Percentiles rank a stretch among this genome's conserved stretches.
phyloP scores from a whole-genome alignment of 2,888 invertebrate genomes.

The Drosophila subquinaria region DNA sequence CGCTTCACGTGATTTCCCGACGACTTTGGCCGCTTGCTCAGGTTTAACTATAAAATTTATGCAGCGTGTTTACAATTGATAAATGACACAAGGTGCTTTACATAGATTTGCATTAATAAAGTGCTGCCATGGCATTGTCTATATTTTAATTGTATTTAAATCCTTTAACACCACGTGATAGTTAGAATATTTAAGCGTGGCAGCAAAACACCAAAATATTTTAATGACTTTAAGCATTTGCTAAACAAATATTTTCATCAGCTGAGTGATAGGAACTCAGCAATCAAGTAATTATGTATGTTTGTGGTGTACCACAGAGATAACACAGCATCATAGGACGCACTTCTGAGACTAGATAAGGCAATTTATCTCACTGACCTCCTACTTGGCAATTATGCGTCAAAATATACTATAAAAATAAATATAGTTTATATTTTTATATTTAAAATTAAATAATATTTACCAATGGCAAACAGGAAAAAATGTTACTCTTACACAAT shows the following conservation, averaged over 20 bases:
- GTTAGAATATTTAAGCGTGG: conserved; percentile 18
- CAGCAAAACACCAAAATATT: neutral
- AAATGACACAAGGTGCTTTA: conserved; percentile 51
- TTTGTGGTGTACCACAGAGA: conserved; percentile 25
- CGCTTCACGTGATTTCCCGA: conserved; percentile 64
- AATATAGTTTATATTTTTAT: neutral
- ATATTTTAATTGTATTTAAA: conserved; percentile 36
- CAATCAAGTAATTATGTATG: conserved; percentile 11
- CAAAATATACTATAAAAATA: conserved; percentile 31
- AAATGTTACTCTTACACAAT: neutral
- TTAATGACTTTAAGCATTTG: conserved; percentile 6
- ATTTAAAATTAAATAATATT: conserved; percentile 5
- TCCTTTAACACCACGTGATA: conserved; percentile 12
- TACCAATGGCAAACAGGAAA: neutral
- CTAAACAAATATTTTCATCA: conserved; percentile 50
- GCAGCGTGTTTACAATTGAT: conserved; percentile 43
- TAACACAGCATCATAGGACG: conserved; percentile 44
- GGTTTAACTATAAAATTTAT: conserved; percentile 35
- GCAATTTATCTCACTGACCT: conserved; percentile 58
- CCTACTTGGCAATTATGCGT: conserved; percentile 57
- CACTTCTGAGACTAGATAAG: conserved; percentile 29
- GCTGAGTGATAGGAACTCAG: conserved; percentile 5
- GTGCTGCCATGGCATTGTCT: conserved; percentile 15
- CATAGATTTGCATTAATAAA: conserved; percentile 48
- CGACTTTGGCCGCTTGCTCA: conserved; percentile 26